Conservation (phyloP, 1,140 invertebrate species). For the Physella acuta region DNA sequence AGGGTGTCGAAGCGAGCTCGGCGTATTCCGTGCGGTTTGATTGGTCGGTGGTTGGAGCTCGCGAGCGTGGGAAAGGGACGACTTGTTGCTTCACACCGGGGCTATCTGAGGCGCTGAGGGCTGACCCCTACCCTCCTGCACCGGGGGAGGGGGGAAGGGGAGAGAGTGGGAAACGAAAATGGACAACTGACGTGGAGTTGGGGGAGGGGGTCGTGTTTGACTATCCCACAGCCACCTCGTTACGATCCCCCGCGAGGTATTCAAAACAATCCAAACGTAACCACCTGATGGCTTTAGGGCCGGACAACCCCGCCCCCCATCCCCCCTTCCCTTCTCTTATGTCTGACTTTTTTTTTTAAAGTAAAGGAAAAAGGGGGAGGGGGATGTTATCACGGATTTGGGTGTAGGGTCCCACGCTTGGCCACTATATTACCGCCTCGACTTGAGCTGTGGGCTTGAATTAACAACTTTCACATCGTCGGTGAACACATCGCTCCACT, state of each 20-base stretch:
- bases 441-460: no score
- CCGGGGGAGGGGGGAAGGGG: background rate
- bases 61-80: constrained; percentile 42
- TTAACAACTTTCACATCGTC: no score
- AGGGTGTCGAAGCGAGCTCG: constrained; percentile 21
- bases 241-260: background rate
- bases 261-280: constrained; percentile 1
- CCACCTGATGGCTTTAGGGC: constrained; percentile 7
- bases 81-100: constrained; percentile 35
- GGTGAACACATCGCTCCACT: no score
- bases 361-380: no score
- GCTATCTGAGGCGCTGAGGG: no score
- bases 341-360: no score
- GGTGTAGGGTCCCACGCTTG: no score
- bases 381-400: no score
- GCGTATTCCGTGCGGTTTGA: constrained; percentile 21
- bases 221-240: constrained; percentile 12
- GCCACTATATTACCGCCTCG: no score
- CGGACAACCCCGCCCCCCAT: background rate
- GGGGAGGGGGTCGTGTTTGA: constrained; percentile 1
- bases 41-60: constrained; percentile 36
- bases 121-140: constrained; percentile 19
- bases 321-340: no score
- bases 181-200: background rate
- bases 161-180: background rate